phyloP scores from a whole-genome alignment of 2,888 invertebrate genomes.

The Drosophila testacea region DNA sequence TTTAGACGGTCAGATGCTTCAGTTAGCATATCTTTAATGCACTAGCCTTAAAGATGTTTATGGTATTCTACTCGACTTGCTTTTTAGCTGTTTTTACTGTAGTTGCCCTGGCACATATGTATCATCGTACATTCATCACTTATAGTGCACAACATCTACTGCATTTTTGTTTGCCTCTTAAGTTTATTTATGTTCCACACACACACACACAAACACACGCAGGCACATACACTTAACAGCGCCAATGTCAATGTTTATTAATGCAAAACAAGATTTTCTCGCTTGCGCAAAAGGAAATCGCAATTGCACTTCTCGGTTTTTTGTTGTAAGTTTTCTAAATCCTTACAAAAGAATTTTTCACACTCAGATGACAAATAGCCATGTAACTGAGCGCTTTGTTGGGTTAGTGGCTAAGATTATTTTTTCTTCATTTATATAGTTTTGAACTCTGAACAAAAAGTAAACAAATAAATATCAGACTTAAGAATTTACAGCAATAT shows the following conservation, averaged over 20 bases:
- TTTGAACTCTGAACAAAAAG: neutral
- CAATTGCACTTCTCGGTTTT: constrained; percentile 41
- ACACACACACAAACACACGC: constrained; percentile 2
- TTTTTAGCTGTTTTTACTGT: constrained; percentile 35
- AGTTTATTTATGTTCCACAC: constrained; percentile 42
- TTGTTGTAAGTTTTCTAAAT: constrained; percentile 29
- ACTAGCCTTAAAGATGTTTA: constrained; percentile 47
- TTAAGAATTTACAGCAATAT: neutral
- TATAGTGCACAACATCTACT: constrained; percentile 50
- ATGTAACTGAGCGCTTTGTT: constrained; percentile 1
- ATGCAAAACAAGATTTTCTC: constrained; percentile 74
- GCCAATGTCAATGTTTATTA: constrained; percentile 77
- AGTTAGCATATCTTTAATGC: constrained; percentile 19
- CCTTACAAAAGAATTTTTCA: constrained; percentile 17
- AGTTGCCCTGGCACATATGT: constrained; percentile 8
- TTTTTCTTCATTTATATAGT: neutral
- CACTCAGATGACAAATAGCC: constrained; percentile 41
- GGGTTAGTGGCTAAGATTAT: constrained; percentile 25
- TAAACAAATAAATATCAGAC: neutral
- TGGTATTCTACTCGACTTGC: constrained; percentile 35
- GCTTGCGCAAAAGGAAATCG: constrained; percentile 33
- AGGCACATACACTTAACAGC: constrained; percentile 5
- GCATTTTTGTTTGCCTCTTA: constrained; percentile 44
- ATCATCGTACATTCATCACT: constrained; percentile 59
- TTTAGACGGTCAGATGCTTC: constrained; percentile 23